Conservation (phyloP, 2,113 vertebrate genomes). For the Tor tambroides region DNA sequence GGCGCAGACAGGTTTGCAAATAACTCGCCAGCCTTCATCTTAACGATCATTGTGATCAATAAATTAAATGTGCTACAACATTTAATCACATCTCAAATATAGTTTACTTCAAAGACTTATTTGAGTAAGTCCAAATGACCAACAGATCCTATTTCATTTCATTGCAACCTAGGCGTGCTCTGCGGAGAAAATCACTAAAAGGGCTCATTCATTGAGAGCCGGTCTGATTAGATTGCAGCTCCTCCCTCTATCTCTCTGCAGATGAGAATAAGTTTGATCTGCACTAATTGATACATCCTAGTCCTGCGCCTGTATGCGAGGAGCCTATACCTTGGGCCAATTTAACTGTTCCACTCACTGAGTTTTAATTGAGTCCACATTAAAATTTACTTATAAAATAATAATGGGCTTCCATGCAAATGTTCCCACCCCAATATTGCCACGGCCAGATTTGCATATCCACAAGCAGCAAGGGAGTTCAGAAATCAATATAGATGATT, state of each 20-base stretch:
- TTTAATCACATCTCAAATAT: constrained; percentile 33
- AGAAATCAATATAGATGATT: constrained; percentile 85
- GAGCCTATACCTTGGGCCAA: constrained; percentile 75
- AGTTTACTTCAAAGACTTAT: constrained; percentile 20
- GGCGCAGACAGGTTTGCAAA: not conserved
- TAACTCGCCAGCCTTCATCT: not conserved
- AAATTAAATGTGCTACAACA: constrained; percentile 15
- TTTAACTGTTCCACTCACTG: constrained; percentile 78
- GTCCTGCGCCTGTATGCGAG: constrained; percentile 64
- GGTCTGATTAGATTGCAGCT: constrained; percentile 69
- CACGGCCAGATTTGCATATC: constrained; percentile 74
- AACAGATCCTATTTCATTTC: not conserved
- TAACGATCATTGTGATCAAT: constrained; percentile 27
- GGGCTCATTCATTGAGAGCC: constrained; percentile 30
- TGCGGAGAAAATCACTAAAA: constrained; percentile 12
- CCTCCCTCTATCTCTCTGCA: constrained; percentile 61
- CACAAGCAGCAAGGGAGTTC: constrained; percentile 78
- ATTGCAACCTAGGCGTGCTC: not conserved
- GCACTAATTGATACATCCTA: constrained; percentile 78
- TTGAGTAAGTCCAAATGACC: not conserved
- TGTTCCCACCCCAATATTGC: constrained; percentile 77
- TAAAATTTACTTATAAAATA: constrained; percentile 84
- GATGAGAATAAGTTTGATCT: constrained; percentile 72
- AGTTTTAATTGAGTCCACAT: constrained; percentile 83
- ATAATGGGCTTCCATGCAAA: constrained; percentile 80